Conservation (phyloP, 2,113 vertebrate species). For the Equus quagga region DNA sequence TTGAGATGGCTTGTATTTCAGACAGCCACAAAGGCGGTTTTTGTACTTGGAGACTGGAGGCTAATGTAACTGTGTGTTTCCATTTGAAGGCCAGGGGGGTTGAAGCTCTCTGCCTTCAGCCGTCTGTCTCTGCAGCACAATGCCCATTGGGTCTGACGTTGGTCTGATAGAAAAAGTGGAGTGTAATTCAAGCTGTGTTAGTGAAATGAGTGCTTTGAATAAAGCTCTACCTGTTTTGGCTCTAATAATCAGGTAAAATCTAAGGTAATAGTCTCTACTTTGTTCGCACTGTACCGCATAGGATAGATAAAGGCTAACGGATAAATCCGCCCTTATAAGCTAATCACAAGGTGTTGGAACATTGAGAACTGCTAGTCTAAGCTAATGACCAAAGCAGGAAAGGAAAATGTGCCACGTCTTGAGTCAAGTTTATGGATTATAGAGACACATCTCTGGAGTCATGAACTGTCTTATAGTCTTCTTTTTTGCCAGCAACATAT, state of each 20-base stretch:
- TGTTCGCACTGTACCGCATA: not conserved
- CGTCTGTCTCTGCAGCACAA: conserved; percentile 54
- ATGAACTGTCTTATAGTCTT: not conserved
- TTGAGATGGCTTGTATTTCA: conserved; percentile 8
- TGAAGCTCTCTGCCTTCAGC: conserved; percentile 51
- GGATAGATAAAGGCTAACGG: conserved; percentile 1
- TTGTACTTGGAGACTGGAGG: conserved; percentile 1
- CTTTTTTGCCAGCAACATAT: not conserved
- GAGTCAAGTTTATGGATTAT: not conserved
- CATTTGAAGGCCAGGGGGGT: not conserved
- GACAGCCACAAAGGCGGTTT: conserved; percentile 67
- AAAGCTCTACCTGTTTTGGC: not conserved
- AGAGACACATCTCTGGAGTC: not conserved
- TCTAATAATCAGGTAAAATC: conserved; percentile 6
- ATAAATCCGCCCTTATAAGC: not conserved
- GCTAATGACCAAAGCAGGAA: not conserved
- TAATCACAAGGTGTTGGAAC: not conserved
- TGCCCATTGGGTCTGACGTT: conserved; percentile 43
- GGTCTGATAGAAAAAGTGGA: conserved; percentile 20
- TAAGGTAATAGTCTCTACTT: not conserved
- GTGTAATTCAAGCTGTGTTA: conserved; percentile 51
- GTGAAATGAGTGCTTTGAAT: conserved; percentile 54
- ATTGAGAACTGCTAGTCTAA: not conserved
- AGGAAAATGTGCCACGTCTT: not conserved
- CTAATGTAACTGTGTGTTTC: conserved; percentile 55